Conservation (phyloP, 2,888 invertebrate species). For the Epistrophella euchroma region DNA sequence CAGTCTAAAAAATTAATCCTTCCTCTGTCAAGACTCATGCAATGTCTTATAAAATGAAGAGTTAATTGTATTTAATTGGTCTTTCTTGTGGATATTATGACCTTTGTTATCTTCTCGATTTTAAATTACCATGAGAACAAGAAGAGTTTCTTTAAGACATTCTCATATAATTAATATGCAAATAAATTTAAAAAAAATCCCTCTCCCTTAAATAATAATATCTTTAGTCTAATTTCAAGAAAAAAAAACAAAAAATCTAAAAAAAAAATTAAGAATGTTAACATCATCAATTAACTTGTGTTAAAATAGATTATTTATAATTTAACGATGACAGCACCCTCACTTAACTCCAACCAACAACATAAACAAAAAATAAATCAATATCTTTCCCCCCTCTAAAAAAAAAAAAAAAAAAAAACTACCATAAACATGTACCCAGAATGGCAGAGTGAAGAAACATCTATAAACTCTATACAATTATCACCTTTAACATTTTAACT, state of each 20-base stretch:
- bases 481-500: slow-evolving; percentile 30
- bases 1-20: slow-evolving; percentile 24
- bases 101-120: slow-evolving; percentile 3
- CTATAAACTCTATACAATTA: neutral
- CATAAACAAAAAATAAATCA: neutral
- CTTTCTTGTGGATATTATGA: neutral
- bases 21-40: neutral
- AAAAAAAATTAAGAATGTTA: neutral
- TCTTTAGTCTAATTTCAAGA: neutral
- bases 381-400: neutral
- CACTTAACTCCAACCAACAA: neutral
- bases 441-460: neutral
- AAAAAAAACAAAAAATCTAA: neutral
- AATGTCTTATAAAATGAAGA: neutral
- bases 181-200: neutral
- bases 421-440: neutral
- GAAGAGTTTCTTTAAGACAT: neutral
- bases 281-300: neutral
- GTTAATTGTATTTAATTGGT: slow-evolving; percentile 39
- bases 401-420: neutral
- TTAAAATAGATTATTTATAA: neutral
- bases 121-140: slow-evolving; percentile 29
- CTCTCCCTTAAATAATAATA: neutral
- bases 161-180: neutral
- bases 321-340: slow-evolving; percentile 12